Evolutionary conservation across 2,797 vertebrate species (phyloP), one percentile per base, ranked within the genome.

Genomic region (Sebastes aleutianus): DNA sequence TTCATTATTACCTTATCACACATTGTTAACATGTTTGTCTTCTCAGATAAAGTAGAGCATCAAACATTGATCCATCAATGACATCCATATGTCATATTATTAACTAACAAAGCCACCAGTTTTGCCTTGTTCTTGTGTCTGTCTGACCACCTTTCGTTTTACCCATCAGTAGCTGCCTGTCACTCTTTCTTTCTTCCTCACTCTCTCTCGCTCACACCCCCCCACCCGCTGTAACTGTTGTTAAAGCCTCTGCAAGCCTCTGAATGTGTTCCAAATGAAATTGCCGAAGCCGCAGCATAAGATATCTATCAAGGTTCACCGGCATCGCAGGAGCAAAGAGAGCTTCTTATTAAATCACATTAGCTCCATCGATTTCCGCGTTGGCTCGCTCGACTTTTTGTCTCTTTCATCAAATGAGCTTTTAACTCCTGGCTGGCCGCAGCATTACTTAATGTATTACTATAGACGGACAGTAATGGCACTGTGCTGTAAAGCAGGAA

Each of bases 311-410:
- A 93, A 85, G 78, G 83, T 70, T 91, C 80, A 87, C 72, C 59
- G 56, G 86, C 86, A 66, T 86, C 62, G 71, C 83, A 54, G 83
- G 78, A 92, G 90, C 82, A 94, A 93, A 87, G 89, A 86, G 92
- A 77, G 89, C 86, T 83, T 89, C 91, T 94, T 92, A 95, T 95
- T 95, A 95, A 95, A 94, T 95, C 92, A 93, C 92, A 93, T 94
- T 94, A 93, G 90, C 86, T 83, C 72, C 89, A 96, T 95, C 89
- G 92, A 95, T 95, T 91, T 86, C 88, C 64, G 54, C 64, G 73
- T 91, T 94, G 92, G 93, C 91, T 87, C 50, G 50, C 78, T 85
- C 62, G n/a, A 81, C 81, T 81, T 95, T 95, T 93, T 91, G 91
- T 94, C 91, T 93, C 89, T 93, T 92, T 92, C 87, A 85, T 88